These are phyloP conservation scores for Sitophilus oryzae DNA, from an alignment of 1,140 invertebrate species.

Conservation along the genomic window DNA sequence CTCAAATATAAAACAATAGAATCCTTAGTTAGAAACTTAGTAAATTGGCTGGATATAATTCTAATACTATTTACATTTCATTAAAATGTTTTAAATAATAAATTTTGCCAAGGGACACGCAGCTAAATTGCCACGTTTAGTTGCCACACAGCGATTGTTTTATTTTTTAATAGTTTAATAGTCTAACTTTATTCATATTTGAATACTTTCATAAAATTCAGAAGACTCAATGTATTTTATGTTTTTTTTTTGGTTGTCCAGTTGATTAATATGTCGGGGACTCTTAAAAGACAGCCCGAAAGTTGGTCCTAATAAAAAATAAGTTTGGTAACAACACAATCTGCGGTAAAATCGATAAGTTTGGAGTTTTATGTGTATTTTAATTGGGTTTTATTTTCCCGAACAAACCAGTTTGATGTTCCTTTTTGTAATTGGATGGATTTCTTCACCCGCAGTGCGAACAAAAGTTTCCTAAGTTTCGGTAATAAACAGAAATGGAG, in stretches of 20 bases:
- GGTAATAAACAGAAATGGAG: conserved; percentile 15
- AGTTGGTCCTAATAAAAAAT: too few relatives aligned
- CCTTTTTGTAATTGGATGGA: conserved; percentile 7
- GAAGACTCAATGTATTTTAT: too few relatives aligned
- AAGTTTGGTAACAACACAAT: background rate
- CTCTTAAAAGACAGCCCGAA: too few relatives aligned
- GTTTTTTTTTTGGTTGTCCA: too few relatives aligned
- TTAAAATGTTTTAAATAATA: conserved; percentile 11
- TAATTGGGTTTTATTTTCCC: background rate
- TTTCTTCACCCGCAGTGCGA: conserved; percentile 11
- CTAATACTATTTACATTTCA: conserved; percentile 3
- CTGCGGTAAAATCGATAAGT: background rate
- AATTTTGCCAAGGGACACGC: background rate
- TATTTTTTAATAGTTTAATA: too few relatives aligned
- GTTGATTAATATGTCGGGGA: too few relatives aligned
- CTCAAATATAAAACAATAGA: conserved; percentile 17
- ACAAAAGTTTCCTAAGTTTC: conserved; percentile 18
- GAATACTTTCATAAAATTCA: too few relatives aligned
- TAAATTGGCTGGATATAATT: conserved; percentile 9
- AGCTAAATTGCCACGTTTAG: background rate
- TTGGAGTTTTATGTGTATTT: background rate
- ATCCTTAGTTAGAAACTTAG: conserved; percentile 12
- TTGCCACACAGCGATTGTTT: background rate
- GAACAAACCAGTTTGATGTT: conserved; percentile 1
- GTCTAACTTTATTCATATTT: too few relatives aligned